Percentiles rank a stretch among this genome's conserved stretches.
Conservation (phyloP, 1,140 invertebrate genomes). For the Harpegnathos saltator region DNA sequence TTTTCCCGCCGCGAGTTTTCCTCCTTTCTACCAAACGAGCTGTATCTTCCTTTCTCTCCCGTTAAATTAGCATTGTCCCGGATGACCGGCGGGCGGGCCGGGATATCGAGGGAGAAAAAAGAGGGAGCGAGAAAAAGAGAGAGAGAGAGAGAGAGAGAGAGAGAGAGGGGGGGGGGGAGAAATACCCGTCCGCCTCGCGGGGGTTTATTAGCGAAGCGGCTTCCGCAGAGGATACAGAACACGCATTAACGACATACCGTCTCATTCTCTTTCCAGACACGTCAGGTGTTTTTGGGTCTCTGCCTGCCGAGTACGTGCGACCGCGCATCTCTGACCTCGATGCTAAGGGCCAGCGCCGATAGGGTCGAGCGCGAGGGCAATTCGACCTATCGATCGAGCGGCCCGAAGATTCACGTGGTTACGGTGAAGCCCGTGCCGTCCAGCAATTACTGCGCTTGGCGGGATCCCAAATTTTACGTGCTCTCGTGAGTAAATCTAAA, state of each 20-base stretch:
- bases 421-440: conserved; percentile 90
- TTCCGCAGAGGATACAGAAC: neutral
- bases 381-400: conserved; percentile 80
- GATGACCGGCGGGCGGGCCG: too few species aligned
- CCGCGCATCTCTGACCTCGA: conserved; percentile 86
- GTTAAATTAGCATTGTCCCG: too few species aligned
- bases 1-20: neutral
- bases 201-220: conserved; percentile 23
- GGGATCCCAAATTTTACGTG: conserved; percentile 90
- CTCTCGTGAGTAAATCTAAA: conserved; percentile 87
- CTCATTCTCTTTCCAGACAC: conserved; percentile 85
- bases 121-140: too few species aligned
- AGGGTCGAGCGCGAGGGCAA: conserved; percentile 84
- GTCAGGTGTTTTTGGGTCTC: conserved; percentile 89
- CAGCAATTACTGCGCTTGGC: conserved; percentile 88
- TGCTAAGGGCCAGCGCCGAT: conserved; percentile 87
- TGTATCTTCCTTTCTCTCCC: neutral
- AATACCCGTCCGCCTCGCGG: neutral
- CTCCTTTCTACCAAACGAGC: neutral
- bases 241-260: conserved; percentile 20
- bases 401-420: conserved; percentile 85
- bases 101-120: too few species aligned
- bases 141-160: neutral
- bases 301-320: conserved; percentile 91
- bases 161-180: neutral